Evolutionary conservation across 2,888 invertebrate species (phyloP).

Genomic region (Scaptomyza tumidula): DNA sequence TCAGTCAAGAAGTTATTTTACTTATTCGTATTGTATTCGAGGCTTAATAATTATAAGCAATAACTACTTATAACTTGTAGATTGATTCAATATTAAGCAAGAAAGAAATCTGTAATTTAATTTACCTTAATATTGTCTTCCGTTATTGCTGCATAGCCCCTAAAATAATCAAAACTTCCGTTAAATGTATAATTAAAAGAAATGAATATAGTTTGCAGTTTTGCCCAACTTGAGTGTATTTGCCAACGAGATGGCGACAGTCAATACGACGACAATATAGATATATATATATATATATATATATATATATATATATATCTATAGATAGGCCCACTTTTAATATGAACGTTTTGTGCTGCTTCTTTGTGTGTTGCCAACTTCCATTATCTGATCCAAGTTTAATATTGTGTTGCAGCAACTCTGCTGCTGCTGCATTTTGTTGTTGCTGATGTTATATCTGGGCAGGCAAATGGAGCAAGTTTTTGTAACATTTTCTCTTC

Average conservation of each 20-base stretch:
- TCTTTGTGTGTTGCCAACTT: slow-evolving; percentile 44
- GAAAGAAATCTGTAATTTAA: background rate
- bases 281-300: too few relatives aligned
- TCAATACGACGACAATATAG: too few relatives aligned
- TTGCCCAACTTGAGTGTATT: slow-evolving; percentile 15
- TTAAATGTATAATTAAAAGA: slow-evolving; percentile 36
- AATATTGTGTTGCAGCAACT: slow-evolving; percentile 42
- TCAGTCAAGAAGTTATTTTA: background rate
- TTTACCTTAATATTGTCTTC: background rate
- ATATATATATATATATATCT: background rate
- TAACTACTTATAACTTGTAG: background rate
- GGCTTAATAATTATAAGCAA: background rate
- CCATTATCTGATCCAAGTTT: slow-evolving; percentile 56
- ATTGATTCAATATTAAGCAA: background rate
- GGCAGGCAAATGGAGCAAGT: slow-evolving; percentile 55
- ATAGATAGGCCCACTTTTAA: slow-evolving; percentile 30
- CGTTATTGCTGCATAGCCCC: background rate
- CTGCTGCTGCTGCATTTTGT: slow-evolving; percentile 3
- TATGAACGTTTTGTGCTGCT: slow-evolving; percentile 25
- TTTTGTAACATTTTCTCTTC: slow-evolving; percentile 55
- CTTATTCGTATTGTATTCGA: background rate
- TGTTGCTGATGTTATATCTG: slow-evolving; percentile 9
- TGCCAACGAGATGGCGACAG: slow-evolving; percentile 18
- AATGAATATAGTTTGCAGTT: slow-evolving; percentile 56
- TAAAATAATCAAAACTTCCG: slow-evolving; percentile 11